Base-by-base conservation (phyloP, 2,888 invertebrate species). In the Glyphotaelius pellucidus region DNA sequence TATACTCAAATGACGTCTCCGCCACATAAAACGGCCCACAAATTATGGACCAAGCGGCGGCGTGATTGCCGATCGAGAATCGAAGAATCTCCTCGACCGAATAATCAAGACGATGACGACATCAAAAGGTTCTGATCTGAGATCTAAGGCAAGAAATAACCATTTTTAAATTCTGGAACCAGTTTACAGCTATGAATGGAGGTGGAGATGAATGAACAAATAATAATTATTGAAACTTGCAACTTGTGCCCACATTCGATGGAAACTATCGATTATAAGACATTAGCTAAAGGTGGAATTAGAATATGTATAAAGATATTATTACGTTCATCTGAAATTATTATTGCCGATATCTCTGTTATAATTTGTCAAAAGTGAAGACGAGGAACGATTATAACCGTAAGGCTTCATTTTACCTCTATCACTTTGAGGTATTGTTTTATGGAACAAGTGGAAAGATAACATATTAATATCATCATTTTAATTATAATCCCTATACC, bases 21-120 rank as follows among this genome's bases (percentile, higher is more conserved):
- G 88, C 32, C 79, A 89, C 88, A 89, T 89, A 80, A 79, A 89
- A 32, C 35, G 88, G 14, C 88, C 31, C 32, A 89, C 79, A 80
- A 79, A 89, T 89, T 89, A 89, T 89, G 79, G 80, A 35, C n/a
- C 88, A 35, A 79, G 79, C 31, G 38, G 38, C 42, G 35, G 30
- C 42, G 86, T 86, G 42, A 42, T 79, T 89, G 79, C 79, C 67
- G 88, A 89, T 89, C 80, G 19, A 79, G 32, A 79, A 38, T 86
- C 86, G n/a, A 25, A 86, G 42, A 42, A 86, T 86, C 86, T 86
- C 38, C 14, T 3, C 35, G 30, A 30, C n/a, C 38, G 35, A 42
- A 86, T 86, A 47, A 86, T 86, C 31, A 83, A 35, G 15, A 12
- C 7, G 42, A 86, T 42, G 42, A 86, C 42, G 86, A 86, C 86